phyloP scores from a whole-genome alignment of 2,113 vertebrate species.

The Labeo catla region DNA sequence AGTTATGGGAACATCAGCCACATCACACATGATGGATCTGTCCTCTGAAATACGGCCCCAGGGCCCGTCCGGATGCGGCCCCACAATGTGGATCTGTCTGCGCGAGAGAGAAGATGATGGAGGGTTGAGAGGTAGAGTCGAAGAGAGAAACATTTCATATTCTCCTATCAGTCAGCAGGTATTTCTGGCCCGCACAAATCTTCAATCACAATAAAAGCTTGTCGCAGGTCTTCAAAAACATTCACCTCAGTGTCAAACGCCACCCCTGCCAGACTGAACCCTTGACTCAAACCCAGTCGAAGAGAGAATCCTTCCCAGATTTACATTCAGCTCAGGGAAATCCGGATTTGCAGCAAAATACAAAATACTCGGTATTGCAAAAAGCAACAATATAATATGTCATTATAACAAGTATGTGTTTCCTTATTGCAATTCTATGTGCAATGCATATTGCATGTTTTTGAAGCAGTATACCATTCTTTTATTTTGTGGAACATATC shows the following conservation, averaged over 20 bases:
- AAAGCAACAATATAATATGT: not conserved
- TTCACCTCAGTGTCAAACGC: slow-evolving; percentile 46
- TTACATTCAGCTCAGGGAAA: slow-evolving; percentile 50
- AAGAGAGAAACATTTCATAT: slow-evolving; percentile 46
- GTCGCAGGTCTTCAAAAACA: slow-evolving; percentile 53
- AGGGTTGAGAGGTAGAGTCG: slow-evolving; percentile 27
- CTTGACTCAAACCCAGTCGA: slow-evolving; percentile 53
- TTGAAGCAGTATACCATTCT: not conserved
- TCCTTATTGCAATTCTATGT: not conserved
- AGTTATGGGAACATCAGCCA: slow-evolving; percentile 69
- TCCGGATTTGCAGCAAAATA: slow-evolving; percentile 2
- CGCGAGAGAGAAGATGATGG: slow-evolving; percentile 12
- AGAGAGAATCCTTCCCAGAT: slow-evolving; percentile 36
- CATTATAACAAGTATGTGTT: not conserved
- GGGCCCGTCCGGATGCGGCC: slow-evolving; percentile 24
- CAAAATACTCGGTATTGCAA: not conserved
- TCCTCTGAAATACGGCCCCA: slow-evolving; percentile 64
- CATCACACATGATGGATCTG: slow-evolving; percentile 70
- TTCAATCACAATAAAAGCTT: slow-evolving; percentile 60
- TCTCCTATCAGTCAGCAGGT: slow-evolving; percentile 52
- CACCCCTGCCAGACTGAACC: slow-evolving; percentile 21
- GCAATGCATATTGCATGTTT: not conserved
- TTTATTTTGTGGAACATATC: not conserved
- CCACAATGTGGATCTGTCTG: slow-evolving; percentile 52
- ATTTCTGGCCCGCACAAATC: slow-evolving; percentile 55